Evolutionary conservation across 1,140 invertebrate species (phyloP).

Genomic region (Littorina saxatilis): DNA sequence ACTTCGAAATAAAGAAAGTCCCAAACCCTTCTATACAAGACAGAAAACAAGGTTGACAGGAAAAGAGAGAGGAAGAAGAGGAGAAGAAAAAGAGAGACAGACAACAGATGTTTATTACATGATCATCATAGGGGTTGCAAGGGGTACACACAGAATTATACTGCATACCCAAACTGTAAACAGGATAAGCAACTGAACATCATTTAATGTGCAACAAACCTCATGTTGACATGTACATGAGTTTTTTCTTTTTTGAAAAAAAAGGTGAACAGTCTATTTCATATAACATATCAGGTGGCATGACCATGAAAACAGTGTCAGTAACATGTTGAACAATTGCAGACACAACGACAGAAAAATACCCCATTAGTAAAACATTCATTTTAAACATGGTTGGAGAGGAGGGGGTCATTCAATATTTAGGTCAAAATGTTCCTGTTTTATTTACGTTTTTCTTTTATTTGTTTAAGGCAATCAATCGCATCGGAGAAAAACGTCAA

Average conservation of each 20-base stretch:
- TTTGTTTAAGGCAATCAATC: conserved; percentile 29
- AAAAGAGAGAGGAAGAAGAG: not conserved
- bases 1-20: not conserved
- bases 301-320: not conserved
- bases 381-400: conserved; percentile 10
- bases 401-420: not conserved
- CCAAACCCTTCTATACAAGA: conserved; percentile 18
- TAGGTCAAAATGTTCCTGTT: not conserved
- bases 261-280: conserved; percentile 5
- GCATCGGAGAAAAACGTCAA: conserved; percentile 19
- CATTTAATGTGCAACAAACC: not conserved
- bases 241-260: not conserved
- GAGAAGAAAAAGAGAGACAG: not conserved
- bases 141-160: not conserved
- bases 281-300: not conserved
- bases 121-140: not conserved
- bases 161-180: conserved; percentile 9
- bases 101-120: not conserved
- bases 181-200: not conserved
- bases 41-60: not conserved
- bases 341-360: not conserved
- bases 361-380: not conserved
- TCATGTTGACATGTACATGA: not conserved
- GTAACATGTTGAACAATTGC: not conserved
- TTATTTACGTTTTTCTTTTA: not conserved